These are phyloP conservation scores for Neomicropteryx cornuta DNA, from an alignment of 1,140 invertebrate species.

Conservation along the genomic window DNA sequence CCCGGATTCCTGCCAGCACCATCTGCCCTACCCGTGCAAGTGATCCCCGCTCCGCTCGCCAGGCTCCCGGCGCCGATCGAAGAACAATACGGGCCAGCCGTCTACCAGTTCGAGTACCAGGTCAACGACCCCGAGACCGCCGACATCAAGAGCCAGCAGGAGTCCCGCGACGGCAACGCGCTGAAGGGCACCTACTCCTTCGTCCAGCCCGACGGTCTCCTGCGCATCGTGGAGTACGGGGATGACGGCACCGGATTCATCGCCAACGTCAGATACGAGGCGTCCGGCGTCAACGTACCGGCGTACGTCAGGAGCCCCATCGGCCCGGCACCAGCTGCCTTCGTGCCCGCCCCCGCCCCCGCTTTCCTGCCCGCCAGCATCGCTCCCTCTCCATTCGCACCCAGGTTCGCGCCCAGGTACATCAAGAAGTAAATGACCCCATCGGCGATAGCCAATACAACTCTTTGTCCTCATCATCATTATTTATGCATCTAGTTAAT, in stretches of 20 bases:
- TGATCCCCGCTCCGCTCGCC: slow-evolving; percentile 17
- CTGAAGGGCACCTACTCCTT: slow-evolving; percentile 33
- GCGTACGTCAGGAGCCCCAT: slow-evolving; percentile 9
- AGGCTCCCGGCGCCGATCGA: slow-evolving; percentile 16
- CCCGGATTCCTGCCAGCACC: too few relatives aligned
- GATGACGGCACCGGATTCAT: slow-evolving; percentile 28
- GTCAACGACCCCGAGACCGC: slow-evolving; percentile 40
- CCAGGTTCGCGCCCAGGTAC: too few relatives aligned
- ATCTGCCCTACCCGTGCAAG: slow-evolving; percentile 18
- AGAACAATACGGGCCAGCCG: slow-evolving; percentile 36
- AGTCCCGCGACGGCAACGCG: slow-evolving; percentile 40
- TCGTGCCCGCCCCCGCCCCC: too few relatives aligned
- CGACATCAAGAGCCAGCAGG: slow-evolving; percentile 40
- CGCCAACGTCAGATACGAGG: slow-evolving; percentile 29
- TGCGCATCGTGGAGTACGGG: slow-evolving; percentile 23
- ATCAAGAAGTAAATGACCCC: too few relatives aligned
- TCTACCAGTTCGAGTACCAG: slow-evolving; percentile 46
- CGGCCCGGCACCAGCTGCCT: slow-evolving; percentile 9
- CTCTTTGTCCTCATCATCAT: too few relatives aligned
- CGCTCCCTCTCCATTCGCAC: too few relatives aligned
- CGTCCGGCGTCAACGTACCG: slow-evolving; percentile 17
- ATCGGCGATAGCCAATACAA: too few relatives aligned
- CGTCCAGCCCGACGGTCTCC: slow-evolving; percentile 23
- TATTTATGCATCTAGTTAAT: too few relatives aligned
- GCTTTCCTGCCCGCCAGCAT: too few relatives aligned